phyloP scores from a whole-genome alignment of 2,797 vertebrate genomes.

The Esox masquinongy region DNA sequence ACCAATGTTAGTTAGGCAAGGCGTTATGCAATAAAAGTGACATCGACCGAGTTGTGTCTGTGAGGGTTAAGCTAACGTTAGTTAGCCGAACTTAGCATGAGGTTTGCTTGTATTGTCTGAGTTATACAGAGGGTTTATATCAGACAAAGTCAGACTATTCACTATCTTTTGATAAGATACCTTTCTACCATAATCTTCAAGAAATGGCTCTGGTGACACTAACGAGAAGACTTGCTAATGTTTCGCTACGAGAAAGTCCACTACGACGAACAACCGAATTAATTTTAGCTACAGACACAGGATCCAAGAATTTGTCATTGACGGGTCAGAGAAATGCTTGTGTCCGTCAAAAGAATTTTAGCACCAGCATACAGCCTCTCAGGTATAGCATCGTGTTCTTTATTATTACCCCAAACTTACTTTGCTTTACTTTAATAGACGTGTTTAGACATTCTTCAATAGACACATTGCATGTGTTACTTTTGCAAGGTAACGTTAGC shows the following conservation, averaged over 20 bases:
- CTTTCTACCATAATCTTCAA: background rate
- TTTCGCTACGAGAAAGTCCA: constrained; percentile 21
- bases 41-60: constrained; percentile 37
- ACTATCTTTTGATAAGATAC: background rate
- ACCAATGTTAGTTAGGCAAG: background rate
- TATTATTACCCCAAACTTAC: background rate
- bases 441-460: no score
- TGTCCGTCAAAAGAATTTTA: constrained; percentile 41
- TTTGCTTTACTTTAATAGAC: background rate
- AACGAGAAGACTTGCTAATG: constrained; percentile 39
- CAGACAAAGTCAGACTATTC: no score
- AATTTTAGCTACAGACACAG: background rate
- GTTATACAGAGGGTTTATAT: background rate
- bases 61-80: background rate
- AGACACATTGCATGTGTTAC: no score
- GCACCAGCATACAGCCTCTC: background rate
- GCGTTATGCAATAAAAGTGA: constrained; percentile 19
- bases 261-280: constrained; percentile 29
- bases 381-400: background rate
- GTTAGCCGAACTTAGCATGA: background rate
- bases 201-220: constrained; percentile 57
- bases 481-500: no score
- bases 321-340: background rate
- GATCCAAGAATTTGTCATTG: background rate
- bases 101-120: background rate